Percentiles rank a stretch among this genome's conserved stretches.
Conservation (phyloP, 2,797 vertebrate species). For the Echeneis naucrates region DNA sequence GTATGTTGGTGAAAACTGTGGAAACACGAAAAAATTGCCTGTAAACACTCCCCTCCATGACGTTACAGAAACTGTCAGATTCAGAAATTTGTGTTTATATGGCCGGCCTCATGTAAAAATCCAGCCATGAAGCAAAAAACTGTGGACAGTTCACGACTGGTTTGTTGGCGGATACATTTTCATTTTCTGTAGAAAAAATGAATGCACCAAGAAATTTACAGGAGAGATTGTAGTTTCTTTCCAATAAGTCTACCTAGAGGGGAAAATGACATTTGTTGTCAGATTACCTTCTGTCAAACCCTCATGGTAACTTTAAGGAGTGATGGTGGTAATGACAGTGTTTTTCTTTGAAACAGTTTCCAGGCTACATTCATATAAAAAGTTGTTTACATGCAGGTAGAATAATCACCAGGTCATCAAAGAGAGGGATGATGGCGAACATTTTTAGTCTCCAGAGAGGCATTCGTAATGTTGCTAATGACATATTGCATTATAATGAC, state of each 20-base stretch:
- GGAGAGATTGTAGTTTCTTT: neutral
- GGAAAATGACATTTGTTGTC: slow-evolving; percentile 1
- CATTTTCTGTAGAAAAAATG: neutral
- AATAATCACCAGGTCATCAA: neutral
- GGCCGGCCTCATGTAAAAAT: too few species aligned
- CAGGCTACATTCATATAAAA: accelerated
- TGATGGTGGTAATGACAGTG: too few species aligned
- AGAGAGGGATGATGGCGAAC: neutral
- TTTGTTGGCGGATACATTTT: neutral
- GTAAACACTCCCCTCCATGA: neutral
- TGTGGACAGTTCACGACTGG: neutral
- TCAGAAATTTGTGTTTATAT: too few species aligned
- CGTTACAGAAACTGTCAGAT: neutral
- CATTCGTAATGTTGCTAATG: neutral
- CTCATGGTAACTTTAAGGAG: neutral
- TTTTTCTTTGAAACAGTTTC: neutral
- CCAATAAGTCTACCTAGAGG: neutral
- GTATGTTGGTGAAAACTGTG: too few species aligned
- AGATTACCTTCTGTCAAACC: neutral
- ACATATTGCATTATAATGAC: too few species aligned
- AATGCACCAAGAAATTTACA: neutral
- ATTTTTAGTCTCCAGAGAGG: neutral
- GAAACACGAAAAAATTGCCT: neutral
- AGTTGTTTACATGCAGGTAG: neutral
- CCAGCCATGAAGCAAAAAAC: neutral